Evolutionary conservation across 2,888 invertebrate genomes (phyloP).

Genomic region (Ochropacha duplaris): DNA sequence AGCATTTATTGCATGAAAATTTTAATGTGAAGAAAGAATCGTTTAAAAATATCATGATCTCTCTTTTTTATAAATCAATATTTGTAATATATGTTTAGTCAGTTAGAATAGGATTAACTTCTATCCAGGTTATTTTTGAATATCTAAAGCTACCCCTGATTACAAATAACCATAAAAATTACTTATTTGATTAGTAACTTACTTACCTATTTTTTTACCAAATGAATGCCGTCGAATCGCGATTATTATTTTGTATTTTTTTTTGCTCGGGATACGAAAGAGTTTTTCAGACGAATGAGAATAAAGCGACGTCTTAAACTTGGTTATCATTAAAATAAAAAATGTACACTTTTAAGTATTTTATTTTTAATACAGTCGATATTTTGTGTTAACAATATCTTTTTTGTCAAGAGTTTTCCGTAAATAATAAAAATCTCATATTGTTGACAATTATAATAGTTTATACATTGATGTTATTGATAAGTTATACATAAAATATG

Average conservation of each 20-base stretch:
- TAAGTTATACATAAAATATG: background rate
- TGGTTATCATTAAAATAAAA: conserved; percentile 14
- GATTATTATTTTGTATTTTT: too few relatives aligned
- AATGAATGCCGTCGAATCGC: too few relatives aligned
- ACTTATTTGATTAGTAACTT: too few relatives aligned
- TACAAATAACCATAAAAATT: too few relatives aligned
- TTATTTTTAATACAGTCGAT: conserved; percentile 69
- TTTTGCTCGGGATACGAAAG: too few relatives aligned
- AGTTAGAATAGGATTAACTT: too few relatives aligned
- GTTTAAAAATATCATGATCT: too few relatives aligned
- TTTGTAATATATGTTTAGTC: too few relatives aligned
- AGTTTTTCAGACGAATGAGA: background rate
- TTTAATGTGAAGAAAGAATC: background rate
- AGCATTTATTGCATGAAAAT: background rate
- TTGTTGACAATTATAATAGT: conserved; percentile 5
- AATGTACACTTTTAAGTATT: conserved; percentile 47
- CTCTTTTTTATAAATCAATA: too few relatives aligned
- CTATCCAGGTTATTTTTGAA: too few relatives aligned
- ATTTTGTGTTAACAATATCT: conserved; percentile 38
- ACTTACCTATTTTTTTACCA: too few relatives aligned
- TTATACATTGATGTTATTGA: background rate
- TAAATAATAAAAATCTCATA: conserved; percentile 4
- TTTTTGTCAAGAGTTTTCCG: conserved; percentile 20
- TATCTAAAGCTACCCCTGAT: too few relatives aligned
- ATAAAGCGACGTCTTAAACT: background rate